Evolutionary conservation across 2,888 invertebrate species (phyloP), one percentile per base, ranked within the genome.

Genomic region (Eupithecia exiguata): DNA sequence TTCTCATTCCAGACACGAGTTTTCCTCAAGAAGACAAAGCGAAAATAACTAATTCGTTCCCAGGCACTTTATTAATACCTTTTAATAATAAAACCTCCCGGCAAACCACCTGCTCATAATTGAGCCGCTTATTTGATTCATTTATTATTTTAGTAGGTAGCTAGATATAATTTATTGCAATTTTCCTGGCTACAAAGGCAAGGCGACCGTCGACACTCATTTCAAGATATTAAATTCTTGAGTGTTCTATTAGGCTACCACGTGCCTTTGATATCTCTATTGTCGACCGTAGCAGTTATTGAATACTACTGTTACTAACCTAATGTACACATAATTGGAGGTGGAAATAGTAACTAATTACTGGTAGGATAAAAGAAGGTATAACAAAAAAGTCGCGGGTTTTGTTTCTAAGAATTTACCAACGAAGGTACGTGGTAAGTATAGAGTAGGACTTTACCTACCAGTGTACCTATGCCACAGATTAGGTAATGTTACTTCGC

Each of bases 181-280:
- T 81, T 80, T 72, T 83, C 83, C 85, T 84, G 83, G 81, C 79
- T 84, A 84, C 84, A 84, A 83, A 85, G 83, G 78, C 78, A 77
- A 72, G 74, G 77, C 70, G 77, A 66, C 38, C 21, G 40, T 21
- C 71, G 79, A 76, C 72, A 82, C 84, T 84, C 80, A 84, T 86
- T 86, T 76, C 49, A 69, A 84, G 84, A 86, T 87, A 88, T 87
- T 82, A 81, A 88, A 87, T 87, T 88, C 84, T 83, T 79, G 74
- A 68, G 70, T 38, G 63, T 65, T 65, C 63, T 65, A 36, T 71
- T 72, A 46, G 43, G 40, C 0, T 1, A 1, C 12, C 14, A 58
- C 74, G 53, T 65, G 69, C 70, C 69, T 73, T 70, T 74, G 71
- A 49, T 62, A 71, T 67, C 69, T 69, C 65, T 38, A 21, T 38